These are phyloP conservation scores for Danionella cerebrum DNA, from an alignment of 2,113 vertebrate genomes.

Conservation along the genomic window DNA sequence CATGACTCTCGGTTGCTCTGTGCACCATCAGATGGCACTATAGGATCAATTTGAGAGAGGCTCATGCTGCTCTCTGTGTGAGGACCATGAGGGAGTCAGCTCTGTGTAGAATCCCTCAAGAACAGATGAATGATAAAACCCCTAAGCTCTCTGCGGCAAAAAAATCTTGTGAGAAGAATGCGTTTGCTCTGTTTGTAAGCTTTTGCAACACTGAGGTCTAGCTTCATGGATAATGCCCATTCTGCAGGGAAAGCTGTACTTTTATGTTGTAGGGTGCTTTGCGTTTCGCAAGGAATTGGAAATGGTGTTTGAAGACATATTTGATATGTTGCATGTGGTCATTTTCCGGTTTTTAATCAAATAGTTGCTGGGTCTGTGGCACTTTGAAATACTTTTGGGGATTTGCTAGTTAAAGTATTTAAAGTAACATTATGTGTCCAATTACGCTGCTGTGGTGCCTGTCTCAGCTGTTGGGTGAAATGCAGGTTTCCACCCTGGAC, in stretches of 20 bases:
- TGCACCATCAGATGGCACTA: slow-evolving; percentile 71
- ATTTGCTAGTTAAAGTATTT: too few relatives aligned
- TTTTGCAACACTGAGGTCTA: slow-evolving; percentile 13
- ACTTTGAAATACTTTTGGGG: too few relatives aligned
- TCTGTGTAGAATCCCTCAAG: slow-evolving; percentile 2
- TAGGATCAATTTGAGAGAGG: slow-evolving; percentile 37
- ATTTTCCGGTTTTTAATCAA: too few relatives aligned
- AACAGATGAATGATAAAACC: slow-evolving; percentile 22
- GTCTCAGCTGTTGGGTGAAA: too few relatives aligned
- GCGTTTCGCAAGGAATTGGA: background rate
- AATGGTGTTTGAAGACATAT: background rate
- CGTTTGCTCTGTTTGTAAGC: background rate
- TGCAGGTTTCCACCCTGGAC: too few relatives aligned
- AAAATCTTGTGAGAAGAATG: slow-evolving; percentile 4
- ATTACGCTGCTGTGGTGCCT: too few relatives aligned
- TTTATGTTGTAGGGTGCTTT: background rate
- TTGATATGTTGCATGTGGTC: background rate
- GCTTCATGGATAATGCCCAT: background rate
- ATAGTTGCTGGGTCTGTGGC: too few relatives aligned
- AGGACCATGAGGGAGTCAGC: slow-evolving; percentile 2
- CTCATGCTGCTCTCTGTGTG: background rate
- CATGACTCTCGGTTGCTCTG: background rate
- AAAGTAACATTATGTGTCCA: too few relatives aligned
- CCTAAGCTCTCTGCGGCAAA: slow-evolving; percentile 1
- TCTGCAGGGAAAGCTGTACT: slow-evolving; percentile 9